Evolutionary conservation across 1,140 invertebrate species (phyloP), one percentile per base, ranked within the genome.

Genomic region (Theocolax elegans): DNA sequence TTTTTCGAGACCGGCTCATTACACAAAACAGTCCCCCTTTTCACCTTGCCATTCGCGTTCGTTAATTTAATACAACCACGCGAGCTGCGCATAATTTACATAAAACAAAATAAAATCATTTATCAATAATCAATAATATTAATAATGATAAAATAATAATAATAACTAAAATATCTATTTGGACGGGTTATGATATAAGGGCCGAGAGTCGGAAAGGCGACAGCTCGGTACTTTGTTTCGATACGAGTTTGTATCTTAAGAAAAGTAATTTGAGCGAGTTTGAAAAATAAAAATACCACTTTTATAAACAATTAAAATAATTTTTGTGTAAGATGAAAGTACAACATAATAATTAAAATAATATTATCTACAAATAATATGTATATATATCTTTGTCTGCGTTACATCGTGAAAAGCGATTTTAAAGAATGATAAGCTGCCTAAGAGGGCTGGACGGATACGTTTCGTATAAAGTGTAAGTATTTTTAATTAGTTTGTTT

Each of bases 391-490:
- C 54, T 42, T 44, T 40, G 17, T 70, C 31, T 75, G 62, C 74
- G 56, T 76, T 72, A 76, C 51, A 72, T 75, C 10, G 25, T n/a
- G 23, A 35, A 46, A 75, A 21, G 77, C 75, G 77, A 67, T 73
- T 82, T 40, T n/a, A 27, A 46, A 42, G 19, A 54, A 25, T 27
- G 10, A 67, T 54, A 54, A 80, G 76, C 78, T 84, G 80, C 80
- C 81, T 80, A 75, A 63, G 27, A 72, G 74, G 80, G 80, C 79
- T 84, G 82, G 82, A 84, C 81, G 81, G 82, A 83, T 78, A 74
- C 62, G 72, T 72, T 54, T 67, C 66, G 58, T 56, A 69, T 49
- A 66, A 76, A 64, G 53, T 68, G 56, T 75, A 80, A 77, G 74
- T 75, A 68, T 73, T 71, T 71, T 73, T 49, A 27, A 31, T n/a